A percentile compares a stretch with the other conserved stretches of the same genome.
These are phyloP conservation scores for Aporophyla nigra DNA, from an alignment of 2,888 invertebrate genomes.

Conservation along the genomic window DNA sequence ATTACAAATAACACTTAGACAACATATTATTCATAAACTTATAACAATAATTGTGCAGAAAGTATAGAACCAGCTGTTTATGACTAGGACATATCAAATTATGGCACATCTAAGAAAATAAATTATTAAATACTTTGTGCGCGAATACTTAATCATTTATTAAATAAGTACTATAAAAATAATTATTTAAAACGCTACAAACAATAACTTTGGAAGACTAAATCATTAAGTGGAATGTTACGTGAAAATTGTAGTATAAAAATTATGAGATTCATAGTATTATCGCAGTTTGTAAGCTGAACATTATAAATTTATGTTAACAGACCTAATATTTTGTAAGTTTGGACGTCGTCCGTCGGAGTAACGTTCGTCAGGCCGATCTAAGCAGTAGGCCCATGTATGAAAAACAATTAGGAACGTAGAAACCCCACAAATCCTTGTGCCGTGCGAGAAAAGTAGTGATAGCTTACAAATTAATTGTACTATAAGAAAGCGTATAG, in stretches of 20 bases:
- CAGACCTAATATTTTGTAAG: slow-evolving; percentile 52
- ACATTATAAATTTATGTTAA: slow-evolving; percentile 36
- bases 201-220: slow-evolving; percentile 69
- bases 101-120: slow-evolving; percentile 65
- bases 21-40: slow-evolving; percentile 50
- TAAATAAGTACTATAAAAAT: slow-evolving; percentile 60
- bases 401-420: slow-evolving; percentile 67
- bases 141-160: slow-evolving; percentile 46
- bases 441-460: slow-evolving; percentile 70
- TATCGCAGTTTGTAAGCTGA: slow-evolving; percentile 55
- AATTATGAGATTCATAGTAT: slow-evolving; percentile 57
- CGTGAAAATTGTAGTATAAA: slow-evolving; percentile 44
- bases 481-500: slow-evolving; percentile 82
- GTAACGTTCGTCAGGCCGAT: slow-evolving; percentile 53
- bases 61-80: slow-evolving; percentile 58
- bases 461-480: slow-evolving; percentile 80
- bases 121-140: slow-evolving; percentile 61
- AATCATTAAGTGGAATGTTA: slow-evolving; percentile 69
- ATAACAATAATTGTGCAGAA: slow-evolving; percentile 65
- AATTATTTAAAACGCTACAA: slow-evolving; percentile 60
- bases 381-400: slow-evolving; percentile 58
- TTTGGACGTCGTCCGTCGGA: slow-evolving; percentile 37
- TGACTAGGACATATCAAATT: slow-evolving; percentile 65
- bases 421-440: slow-evolving; percentile 71
- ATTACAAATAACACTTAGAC: slow-evolving; percentile 66